Percentiles rank a stretch among this genome's conserved stretches.
Conservation (phyloP, 2,888 invertebrate genomes). For the Agrotis puta region DNA sequence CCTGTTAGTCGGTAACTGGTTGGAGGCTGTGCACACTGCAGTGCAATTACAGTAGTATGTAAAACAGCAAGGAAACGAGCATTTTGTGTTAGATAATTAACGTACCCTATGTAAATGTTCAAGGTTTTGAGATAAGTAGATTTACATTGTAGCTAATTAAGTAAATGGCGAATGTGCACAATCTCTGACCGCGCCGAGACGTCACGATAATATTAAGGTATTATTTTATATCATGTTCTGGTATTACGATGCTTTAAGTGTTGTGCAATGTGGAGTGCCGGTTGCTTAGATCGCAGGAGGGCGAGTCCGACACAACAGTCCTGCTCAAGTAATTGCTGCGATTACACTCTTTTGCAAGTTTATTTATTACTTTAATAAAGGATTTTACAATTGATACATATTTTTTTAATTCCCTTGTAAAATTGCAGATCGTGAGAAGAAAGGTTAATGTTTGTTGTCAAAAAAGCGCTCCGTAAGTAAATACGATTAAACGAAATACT, state of each 20-base stretch:
- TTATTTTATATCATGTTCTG: slow-evolving; percentile 75
- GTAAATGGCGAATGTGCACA: slow-evolving; percentile 63
- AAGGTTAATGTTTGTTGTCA: too few species aligned
- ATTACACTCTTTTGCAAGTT: slow-evolving; percentile 86
- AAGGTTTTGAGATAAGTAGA: slow-evolving; percentile 39
- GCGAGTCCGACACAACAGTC: slow-evolving; percentile 66
- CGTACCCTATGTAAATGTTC: slow-evolving; percentile 44
- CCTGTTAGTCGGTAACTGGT: slow-evolving; percentile 24
- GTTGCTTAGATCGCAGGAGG: slow-evolving; percentile 71
- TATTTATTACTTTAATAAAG: slow-evolving; percentile 90
- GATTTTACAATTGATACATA: slow-evolving; percentile 79
- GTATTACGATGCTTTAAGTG: slow-evolving; percentile 81
- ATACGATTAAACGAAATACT: too few species aligned
- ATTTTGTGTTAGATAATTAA: slow-evolving; percentile 30
- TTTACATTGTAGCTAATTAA: slow-evolving; percentile 34
- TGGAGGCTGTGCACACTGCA: slow-evolving; percentile 52
- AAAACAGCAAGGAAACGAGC: slow-evolving; percentile 27
- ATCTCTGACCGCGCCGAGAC: slow-evolving; percentile 60
- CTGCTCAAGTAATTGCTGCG: slow-evolving; percentile 85
- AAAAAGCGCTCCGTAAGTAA: too few species aligned
- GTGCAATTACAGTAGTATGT: slow-evolving; percentile 6
- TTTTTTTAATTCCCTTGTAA: slow-evolving; percentile 43
- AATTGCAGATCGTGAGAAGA: not conserved
- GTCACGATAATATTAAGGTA: slow-evolving; percentile 65
- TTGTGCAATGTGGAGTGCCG: slow-evolving; percentile 77